Conservation (phyloP, 2,113 vertebrate species). For the Rattus norvegicus region GRCr8 NC_086020.1:83226501-83227000, state of each 20-base stretch:
- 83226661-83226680: not conserved
- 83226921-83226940: not conserved
- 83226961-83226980: not conserved
- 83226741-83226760: not conserved
- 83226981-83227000: not conserved
- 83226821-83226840: not conserved
- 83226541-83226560: not conserved
- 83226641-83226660: not conserved
- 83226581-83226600: not conserved
- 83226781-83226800: not conserved
- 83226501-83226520: not conserved
- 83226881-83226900: not conserved
- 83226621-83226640: not conserved
- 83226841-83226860: not conserved
- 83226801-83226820: not conserved
- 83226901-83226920: not conserved
- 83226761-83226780: not conserved
- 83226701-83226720: not conserved
- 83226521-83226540: not conserved
- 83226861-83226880: not conserved
- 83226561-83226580: not conserved
- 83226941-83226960: not conserved
- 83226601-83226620: not conserved
- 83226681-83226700: not conserved
- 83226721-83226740: not conserved